Conservation (phyloP, 2,797 vertebrate species). For the Mareca strepera region DNA sequence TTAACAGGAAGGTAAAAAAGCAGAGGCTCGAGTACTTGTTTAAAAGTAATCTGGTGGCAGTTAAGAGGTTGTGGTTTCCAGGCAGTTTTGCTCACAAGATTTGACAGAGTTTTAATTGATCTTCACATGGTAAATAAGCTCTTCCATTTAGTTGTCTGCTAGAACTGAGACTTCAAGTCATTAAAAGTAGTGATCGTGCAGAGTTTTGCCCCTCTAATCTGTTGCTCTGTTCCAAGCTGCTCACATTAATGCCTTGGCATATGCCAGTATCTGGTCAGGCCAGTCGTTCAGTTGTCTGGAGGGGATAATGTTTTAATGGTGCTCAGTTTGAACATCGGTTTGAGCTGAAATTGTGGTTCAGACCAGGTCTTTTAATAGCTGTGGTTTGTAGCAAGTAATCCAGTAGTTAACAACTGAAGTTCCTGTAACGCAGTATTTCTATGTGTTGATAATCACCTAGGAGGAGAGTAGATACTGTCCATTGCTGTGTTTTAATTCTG, state of each 20-base stretch:
- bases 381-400: neutral
- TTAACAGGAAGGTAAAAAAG: neutral
- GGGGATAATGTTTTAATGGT: neutral
- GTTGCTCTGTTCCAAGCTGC: neutral
- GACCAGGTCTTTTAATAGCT: neutral
- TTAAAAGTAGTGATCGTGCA: neutral
- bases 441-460: neutral
- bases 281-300: neutral
- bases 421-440: neutral
- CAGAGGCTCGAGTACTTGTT: neutral
- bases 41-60: neutral
- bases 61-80: constrained; percentile 11
- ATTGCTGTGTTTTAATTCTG: neutral
- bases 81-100: neutral
- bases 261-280: neutral
- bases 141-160: neutral
- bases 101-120: neutral
- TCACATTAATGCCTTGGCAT: neutral
- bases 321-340: neutral
- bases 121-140: neutral
- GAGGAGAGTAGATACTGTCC: neutral
- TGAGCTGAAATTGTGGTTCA: neutral
- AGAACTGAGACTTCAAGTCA: neutral
- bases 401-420: neutral
- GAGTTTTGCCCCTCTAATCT: neutral